phyloP scores from a whole-genome alignment of 1,140 invertebrate genomes.

The Drosophila parabipectinata region DNA sequence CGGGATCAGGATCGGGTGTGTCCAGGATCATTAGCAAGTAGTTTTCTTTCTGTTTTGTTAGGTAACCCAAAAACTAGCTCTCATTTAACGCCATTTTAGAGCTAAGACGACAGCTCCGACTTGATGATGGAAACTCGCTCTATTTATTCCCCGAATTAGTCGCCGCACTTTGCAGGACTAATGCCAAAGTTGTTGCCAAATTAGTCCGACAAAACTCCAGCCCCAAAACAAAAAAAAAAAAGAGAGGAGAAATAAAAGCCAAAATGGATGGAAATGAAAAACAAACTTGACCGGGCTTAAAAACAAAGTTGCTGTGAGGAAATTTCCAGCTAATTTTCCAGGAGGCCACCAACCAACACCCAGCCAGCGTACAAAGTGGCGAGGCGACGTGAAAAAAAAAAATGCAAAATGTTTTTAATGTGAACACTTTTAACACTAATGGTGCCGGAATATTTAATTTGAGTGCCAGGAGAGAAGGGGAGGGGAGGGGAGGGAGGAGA shows the following conservation, averaged over 20 bases:
- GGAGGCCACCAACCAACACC: not conserved
- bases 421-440: constrained; percentile 63
- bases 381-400: constrained; percentile 37
- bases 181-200: constrained; percentile 57
- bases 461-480: constrained; percentile 8
- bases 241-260: constrained; percentile 5
- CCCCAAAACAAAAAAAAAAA: not conserved
- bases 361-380: not conserved
- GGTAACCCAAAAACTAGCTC: not conserved
- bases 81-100: constrained; percentile 53
- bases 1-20: constrained; percentile 30
- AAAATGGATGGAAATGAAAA: constrained; percentile 1
- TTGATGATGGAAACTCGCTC: not conserved
- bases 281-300: constrained; percentile 67
- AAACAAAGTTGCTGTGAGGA: constrained; percentile 65
- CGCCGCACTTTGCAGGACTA: constrained; percentile 32
- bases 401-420: constrained; percentile 63
- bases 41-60: not conserved
- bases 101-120: no score
- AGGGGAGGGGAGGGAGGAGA: not conserved
- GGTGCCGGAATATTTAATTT: constrained; percentile 58
- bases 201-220: not conserved
- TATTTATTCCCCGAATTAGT: constrained; percentile 5
- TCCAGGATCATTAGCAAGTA: constrained; percentile 39
- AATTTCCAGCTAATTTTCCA: constrained; percentile 48